phyloP scores from a whole-genome alignment of 92 coral and sea anemone species.

The Epizoanthus ramosus region DNA sequence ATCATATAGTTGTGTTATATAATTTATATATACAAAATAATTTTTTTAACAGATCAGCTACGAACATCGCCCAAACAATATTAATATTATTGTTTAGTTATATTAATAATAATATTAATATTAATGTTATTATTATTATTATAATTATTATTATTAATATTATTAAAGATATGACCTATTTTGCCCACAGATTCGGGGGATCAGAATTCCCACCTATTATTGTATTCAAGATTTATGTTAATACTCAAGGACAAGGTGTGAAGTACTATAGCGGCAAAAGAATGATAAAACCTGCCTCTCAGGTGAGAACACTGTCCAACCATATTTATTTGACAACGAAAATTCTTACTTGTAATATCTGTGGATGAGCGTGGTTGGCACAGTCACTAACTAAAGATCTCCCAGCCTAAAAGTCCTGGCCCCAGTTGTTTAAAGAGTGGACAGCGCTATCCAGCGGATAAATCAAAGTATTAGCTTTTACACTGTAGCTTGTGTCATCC shows the following conservation, averaged over 20 bases:
- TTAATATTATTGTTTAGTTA: too few species aligned
- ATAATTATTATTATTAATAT: background rate
- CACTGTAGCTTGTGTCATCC: too few species aligned
- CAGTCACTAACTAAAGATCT: too few species aligned
- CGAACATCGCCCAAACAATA: too few species aligned
- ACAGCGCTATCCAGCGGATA: too few species aligned
- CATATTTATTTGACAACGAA: background rate
- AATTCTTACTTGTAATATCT: background rate
- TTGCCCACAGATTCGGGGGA: slow-evolving; percentile 89
- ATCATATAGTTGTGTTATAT: too few species aligned
- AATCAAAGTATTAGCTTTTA: too few species aligned
- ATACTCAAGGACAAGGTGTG: slow-evolving; percentile 92
- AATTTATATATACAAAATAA: too few species aligned
- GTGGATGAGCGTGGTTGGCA: too few species aligned
- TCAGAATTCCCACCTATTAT: slow-evolving; percentile 95
- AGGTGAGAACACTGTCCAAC: slow-evolving; percentile 46
- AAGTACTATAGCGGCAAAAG: slow-evolving; percentile 94
- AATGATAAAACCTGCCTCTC: slow-evolving; percentile 87
- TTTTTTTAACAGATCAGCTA: too few species aligned
- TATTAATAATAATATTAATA: background rate
- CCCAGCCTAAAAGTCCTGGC: too few species aligned
- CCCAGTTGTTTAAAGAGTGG: too few species aligned
- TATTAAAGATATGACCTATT: background rate
- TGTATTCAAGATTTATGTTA: slow-evolving; percentile 88
- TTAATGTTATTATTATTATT: background rate